Base-by-base conservation (phyloP, 2,113 vertebrate species). In the western clawed frog (Xenopus tropicalis) region DNA sequence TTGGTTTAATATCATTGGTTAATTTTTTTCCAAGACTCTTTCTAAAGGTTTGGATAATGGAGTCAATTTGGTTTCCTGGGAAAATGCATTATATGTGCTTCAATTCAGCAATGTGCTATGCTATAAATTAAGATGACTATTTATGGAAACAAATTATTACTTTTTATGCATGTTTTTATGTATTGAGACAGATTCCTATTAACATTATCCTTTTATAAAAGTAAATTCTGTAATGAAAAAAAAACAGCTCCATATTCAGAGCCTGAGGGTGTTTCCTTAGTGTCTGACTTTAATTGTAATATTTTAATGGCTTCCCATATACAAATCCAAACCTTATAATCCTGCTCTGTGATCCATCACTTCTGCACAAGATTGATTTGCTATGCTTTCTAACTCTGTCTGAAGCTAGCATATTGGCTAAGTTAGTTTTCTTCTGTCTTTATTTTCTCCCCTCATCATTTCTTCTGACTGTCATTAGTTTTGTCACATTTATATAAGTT, bases 221-320 rank as follows among this genome's bases (percentile, higher is more conserved):
- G 23, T 22, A 59, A 42, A 69, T 76, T 43, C 48, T 16, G n/a
- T 23, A 59, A 78, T 58, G 63, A 85, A 83, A 85, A 81, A 17
- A 83, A 80, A 52, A 75, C 56, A 81, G 67, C 69, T 75, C 43
- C 66, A 79, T 83, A 79, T 79, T 84, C 78, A 79, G 82, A 70
- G 77, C 80, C 81, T 61, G 42, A 75, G 78, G 80, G 70, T 42
- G 54, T 71, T 64, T 67, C 66, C 78, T 66, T 69, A 82, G 78
- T 81, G 75, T 0, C 25, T 69, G 63, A 72, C 52, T 82, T 85
- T 81, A 82, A 83, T 80, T 73, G 78, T 54, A 81, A 51, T 74
- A 79, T 79, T 85, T 86, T 85, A 86, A 80, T 83, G 66, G 59
- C 78, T 71, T 70, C 80, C 71, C 83, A 78, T 81, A 83, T 79